These are phyloP conservation scores for Chromoteleia sp. DNA, from an alignment of 2,888 invertebrate genomes.

Conservation along the genomic window DNA sequence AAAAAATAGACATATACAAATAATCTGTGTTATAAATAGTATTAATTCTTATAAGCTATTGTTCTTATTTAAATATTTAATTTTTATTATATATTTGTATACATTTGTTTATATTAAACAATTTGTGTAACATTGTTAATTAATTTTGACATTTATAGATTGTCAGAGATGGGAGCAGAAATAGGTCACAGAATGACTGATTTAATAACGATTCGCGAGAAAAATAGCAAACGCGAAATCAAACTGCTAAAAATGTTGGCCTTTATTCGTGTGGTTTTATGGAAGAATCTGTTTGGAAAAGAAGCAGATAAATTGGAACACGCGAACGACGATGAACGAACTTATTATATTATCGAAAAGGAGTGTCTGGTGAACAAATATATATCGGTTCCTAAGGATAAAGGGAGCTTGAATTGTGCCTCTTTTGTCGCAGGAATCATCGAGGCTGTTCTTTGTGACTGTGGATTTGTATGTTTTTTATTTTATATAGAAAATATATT, in stretches of 20 bases:
- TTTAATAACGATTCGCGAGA: constrained; percentile 96
- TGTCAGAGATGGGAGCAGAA: constrained; percentile 97
- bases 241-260: constrained; percentile 97
- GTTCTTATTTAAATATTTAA: constrained; percentile 3
- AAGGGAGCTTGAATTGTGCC: constrained; percentile 98
- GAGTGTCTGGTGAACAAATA: constrained; percentile 98
- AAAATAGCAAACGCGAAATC: constrained; percentile 96
- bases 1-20: too few species aligned
- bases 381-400: constrained; percentile 99
- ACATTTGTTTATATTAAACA: too few species aligned
- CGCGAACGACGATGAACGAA: constrained; percentile 98
- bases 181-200: constrained; percentile 97
- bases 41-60: neutral
- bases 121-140: too few species aligned
- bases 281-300: constrained; percentile 99
- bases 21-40: too few species aligned
- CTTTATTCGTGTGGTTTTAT: constrained; percentile 97
- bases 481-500: too few species aligned
- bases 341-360: constrained; percentile 99
- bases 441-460: constrained; percentile 96
- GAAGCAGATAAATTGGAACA: constrained; percentile 99
- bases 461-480: constrained; percentile 94
- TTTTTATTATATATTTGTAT: constrained; percentile 1
- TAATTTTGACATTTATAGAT: constrained; percentile 85
- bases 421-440: constrained; percentile 99